These are phyloP conservation scores for Achroia grisella DNA, from an alignment of 1,140 invertebrate species.

Conservation along the genomic window DNA sequence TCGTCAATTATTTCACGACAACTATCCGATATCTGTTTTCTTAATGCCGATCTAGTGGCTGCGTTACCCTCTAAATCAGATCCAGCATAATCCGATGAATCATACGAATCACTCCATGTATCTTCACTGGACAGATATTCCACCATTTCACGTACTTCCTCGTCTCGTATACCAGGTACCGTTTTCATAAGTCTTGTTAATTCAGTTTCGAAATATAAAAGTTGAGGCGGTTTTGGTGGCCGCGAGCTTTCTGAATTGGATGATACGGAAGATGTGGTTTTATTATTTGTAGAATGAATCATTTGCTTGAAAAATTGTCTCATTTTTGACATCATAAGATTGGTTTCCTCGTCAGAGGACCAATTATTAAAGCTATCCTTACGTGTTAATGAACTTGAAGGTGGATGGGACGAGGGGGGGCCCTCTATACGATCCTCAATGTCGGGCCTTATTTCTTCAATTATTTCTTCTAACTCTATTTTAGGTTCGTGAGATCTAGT, in stretches of 20 bases:
- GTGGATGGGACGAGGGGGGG: conserved; percentile 53
- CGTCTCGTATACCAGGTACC: conserved; percentile 90
- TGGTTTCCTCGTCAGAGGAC: conserved; percentile 95
- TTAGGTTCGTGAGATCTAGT: conserved; percentile 69
- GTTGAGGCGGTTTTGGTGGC: conserved; percentile 84
- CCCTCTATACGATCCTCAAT: conserved; percentile 60
- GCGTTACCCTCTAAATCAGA: conserved; percentile 86
- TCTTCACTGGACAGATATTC: conserved; percentile 94
- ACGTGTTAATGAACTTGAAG: conserved; percentile 77
- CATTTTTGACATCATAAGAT: conserved; percentile 96
- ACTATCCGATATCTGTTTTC: conserved; percentile 90
- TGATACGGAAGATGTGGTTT: conserved; percentile 74
- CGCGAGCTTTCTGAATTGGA: conserved; percentile 74
- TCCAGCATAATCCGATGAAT: conserved; percentile 92
- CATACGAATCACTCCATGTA: conserved; percentile 93
- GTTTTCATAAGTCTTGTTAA: conserved; percentile 93
- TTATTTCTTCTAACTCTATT: conserved; percentile 75
- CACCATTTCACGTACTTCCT: conserved; percentile 92
- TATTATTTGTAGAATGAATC: conserved; percentile 79
- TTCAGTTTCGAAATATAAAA: conserved; percentile 92
- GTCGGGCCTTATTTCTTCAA: conserved; percentile 69
- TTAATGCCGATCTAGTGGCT: conserved; percentile 81
- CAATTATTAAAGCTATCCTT: conserved; percentile 95
- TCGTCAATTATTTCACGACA: conserved; percentile 92
- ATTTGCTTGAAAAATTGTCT: conserved; percentile 92